Conservation (phyloP, 2,888 invertebrate genomes). For the Lymantria dispar region DNA sequence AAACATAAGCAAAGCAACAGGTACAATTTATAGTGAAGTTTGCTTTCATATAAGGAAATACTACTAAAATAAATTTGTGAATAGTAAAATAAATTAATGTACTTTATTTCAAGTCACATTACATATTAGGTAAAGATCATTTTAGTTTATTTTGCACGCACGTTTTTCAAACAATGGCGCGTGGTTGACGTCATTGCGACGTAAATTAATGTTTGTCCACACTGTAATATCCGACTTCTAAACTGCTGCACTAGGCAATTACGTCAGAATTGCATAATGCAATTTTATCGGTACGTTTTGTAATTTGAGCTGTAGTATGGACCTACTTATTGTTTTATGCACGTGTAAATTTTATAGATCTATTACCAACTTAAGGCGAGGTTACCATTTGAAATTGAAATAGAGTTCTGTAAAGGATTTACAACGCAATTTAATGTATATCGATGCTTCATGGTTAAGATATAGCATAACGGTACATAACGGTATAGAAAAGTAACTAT, state of each 20-base stretch:
- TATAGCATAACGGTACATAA: not conserved
- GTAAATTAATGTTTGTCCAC: conserved; percentile 9
- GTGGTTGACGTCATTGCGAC: conserved; percentile 23
- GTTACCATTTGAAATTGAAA: conserved; percentile 5
- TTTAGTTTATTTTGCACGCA: conserved; percentile 1
- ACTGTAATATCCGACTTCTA: conserved; percentile 1
- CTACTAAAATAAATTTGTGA: too few species aligned
- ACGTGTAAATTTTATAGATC: conserved; percentile 26
- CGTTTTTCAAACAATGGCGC: conserved; percentile 1
- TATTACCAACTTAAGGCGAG: conserved; percentile 6
- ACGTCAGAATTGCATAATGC: conserved; percentile 46
- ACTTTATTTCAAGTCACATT: too few species aligned
- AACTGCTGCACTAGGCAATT: conserved; percentile 20
- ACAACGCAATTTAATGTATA: conserved; percentile 3
- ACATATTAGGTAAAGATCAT: not conserved
- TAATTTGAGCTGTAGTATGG: conserved; percentile 26
- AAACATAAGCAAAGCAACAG: too few species aligned
- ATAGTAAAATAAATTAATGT: too few species aligned
- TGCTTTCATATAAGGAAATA: too few species aligned
- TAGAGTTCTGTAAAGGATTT: not conserved
- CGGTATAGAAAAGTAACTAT: too few species aligned
- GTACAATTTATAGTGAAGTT: too few species aligned
- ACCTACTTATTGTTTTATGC: conserved; percentile 29
- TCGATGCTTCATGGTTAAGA: conserved; percentile 1
- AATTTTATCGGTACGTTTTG: conserved; percentile 35